phyloP scores from a whole-genome alignment of 2,113 vertebrate genomes.

The Percopsis transmontana region DNA sequence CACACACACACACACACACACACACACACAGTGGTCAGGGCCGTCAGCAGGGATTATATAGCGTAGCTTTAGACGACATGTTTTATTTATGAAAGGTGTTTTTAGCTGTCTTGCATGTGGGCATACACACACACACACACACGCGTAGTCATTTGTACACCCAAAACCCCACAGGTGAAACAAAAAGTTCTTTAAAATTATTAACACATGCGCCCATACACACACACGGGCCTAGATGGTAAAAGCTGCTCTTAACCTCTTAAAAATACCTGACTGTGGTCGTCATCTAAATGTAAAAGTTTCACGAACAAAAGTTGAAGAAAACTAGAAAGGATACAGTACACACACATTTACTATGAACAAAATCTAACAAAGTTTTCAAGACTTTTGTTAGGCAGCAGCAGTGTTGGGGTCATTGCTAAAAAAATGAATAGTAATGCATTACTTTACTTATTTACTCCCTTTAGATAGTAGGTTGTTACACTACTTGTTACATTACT shows the following conservation, averaged over 20 bases:
- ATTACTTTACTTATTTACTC: too few relatives aligned
- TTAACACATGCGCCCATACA: slow-evolving; percentile 14
- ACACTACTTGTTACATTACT: too few relatives aligned
- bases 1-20: not conserved
- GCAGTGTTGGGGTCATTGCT: too few relatives aligned
- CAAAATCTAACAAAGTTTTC: too few relatives aligned
- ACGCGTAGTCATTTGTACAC: not conserved
- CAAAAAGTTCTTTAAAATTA: slow-evolving; percentile 55
- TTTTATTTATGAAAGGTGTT: slow-evolving; percentile 72
- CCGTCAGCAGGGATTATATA: slow-evolving; percentile 54
- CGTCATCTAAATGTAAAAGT: slow-evolving; percentile 10
- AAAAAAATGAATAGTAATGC: too few relatives aligned
- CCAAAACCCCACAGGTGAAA: slow-evolving; percentile 53
- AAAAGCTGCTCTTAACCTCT: slow-evolving; percentile 40
- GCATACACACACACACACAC: slow-evolving; percentile 30
- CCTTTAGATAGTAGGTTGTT: too few relatives aligned
- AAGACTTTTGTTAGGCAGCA: too few relatives aligned
- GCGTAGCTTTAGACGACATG: slow-evolving; percentile 43
- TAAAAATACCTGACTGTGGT: slow-evolving; percentile 15
- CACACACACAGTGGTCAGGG: not conserved
- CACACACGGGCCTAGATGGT: slow-evolving; percentile 7
- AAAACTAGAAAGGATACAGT: not conserved
- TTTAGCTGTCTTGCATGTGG: slow-evolving; percentile 47
- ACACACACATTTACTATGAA: too few relatives aligned
- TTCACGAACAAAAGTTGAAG: not conserved